Evolutionary conservation across 1,140 invertebrate genomes (phyloP), one percentile per base, ranked within the genome.

Genomic region (Euglossa dilemma): DNA sequence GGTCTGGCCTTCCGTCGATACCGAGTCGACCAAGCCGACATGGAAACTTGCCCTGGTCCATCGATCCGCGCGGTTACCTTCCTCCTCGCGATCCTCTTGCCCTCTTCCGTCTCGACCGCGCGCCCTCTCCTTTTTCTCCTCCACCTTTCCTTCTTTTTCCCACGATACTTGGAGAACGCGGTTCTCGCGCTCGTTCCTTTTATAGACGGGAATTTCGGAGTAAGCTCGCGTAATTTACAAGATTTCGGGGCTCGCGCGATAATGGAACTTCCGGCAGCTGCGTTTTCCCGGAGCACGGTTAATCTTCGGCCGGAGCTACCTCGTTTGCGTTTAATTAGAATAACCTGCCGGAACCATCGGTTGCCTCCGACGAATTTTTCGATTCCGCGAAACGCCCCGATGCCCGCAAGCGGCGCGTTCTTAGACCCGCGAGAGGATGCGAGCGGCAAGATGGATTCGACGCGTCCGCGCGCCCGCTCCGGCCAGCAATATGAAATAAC

Each of bases 141-240:
- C 3, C 20, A 2, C 36, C 50, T 5, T 14, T 6, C 0, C 54
- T 6, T 12, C 25, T 73, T 79, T 50, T 45, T 20, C 14, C 61
- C 25, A n/a, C 28, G 61, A 76, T 47, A 64, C 61, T 23, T 18
- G 11, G 25, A 18, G 36, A 47, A 75, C 45, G n/a, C 18, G 50
- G 70, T 52, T 56, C 61, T 54, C 36, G 36, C 36, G 36, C 36
- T 36, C 36, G 36, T 36, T 36, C 36, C 36, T 36, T 36, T 36
- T 4, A 36, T 36, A 36, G 36, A 36, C 36, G 36, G 67, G 67
- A 63, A 79, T 74, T 84, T 70, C 72, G 66, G 56, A 72, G 25
- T 56, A 59, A 57, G 63, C 74, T 81, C 74, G 78, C 77, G 87
- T 87, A 87, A 88, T 88, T 85, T 83, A 87, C 76, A 81, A 84